Percentiles rank a stretch among this genome's conserved stretches.
phyloP scores from a whole-genome alignment of 2,797 vertebrate genomes.

The Lepus townsendii region DNA sequence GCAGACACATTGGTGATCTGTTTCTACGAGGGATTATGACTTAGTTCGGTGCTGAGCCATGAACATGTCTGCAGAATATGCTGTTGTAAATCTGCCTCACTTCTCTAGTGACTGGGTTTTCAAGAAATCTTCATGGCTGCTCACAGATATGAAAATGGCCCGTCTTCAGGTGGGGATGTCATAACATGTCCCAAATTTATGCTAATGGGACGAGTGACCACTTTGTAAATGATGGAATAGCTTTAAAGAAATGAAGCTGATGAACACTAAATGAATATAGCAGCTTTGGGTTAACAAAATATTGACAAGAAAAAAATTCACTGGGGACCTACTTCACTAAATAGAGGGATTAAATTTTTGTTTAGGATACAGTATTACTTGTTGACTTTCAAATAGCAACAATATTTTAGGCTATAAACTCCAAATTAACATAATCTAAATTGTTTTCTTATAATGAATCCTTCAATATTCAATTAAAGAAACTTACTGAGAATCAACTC shows the following conservation, averaged over 20 bases:
- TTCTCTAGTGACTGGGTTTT: background rate
- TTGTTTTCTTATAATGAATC: conserved; percentile 11
- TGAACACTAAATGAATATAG: background rate
- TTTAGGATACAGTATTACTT: background rate
- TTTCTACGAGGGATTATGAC: background rate
- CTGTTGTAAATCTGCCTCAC: background rate
- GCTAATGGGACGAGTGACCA: background rate
- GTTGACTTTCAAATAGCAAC: conserved; percentile 33
- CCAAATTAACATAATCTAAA: background rate
- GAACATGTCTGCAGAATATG: background rate
- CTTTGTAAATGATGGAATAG: background rate
- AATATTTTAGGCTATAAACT: conserved; percentile 27
- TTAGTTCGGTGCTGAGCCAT: background rate
- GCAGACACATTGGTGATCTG: background rate
- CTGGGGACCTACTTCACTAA: conserved; percentile 8
- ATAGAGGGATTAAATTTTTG: conserved; percentile 35
- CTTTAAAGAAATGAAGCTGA: conserved; percentile 42
- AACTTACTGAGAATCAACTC: conserved; percentile 22
- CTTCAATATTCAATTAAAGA: background rate
- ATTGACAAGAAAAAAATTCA: background rate
- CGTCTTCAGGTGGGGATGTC: background rate
- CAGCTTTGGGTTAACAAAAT: conserved; percentile 40
- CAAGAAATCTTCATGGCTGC: background rate
- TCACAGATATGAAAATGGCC: background rate
- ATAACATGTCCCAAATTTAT: background rate